These are phyloP conservation scores for Carduelis carduelis DNA, from an alignment of 2,797 vertebrate genomes.

Conservation along the genomic window DNA sequence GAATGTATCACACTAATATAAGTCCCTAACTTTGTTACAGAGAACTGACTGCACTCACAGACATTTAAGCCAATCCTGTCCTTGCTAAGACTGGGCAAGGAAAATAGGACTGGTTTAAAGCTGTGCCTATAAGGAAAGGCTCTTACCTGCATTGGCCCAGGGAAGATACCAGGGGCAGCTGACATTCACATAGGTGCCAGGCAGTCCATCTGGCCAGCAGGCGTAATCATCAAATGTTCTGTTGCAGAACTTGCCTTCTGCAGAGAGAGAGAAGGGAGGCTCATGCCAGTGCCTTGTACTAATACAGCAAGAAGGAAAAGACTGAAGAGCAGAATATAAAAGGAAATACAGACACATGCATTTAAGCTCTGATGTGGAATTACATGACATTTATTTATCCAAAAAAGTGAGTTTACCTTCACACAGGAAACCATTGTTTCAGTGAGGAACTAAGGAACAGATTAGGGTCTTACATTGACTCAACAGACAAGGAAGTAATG, in stretches of 20 bases:
- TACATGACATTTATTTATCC: not conserved
- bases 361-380: not conserved
- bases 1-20: not conserved
- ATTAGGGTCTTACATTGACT: not conserved
- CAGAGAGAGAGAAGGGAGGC: not conserved
- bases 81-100: not conserved
- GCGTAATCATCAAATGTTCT: conserved; percentile 79
- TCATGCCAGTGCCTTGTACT: not conserved
- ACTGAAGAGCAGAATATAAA: not conserved
- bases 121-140: not conserved
- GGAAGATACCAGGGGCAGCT: conserved; percentile 84
- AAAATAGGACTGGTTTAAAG: not conserved
- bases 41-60: not conserved
- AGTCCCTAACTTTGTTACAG: not conserved
- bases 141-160: conserved; percentile 75
- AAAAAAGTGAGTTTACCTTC: not conserved
- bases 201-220: conserved; percentile 80
- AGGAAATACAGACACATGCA: not conserved
- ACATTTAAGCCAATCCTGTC: not conserved
- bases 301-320: not conserved
- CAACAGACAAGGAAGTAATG: not conserved
- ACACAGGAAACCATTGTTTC: not conserved
- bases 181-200: conserved; percentile 79
- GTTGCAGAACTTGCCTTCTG: conserved; percentile 78
- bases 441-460: not conserved